Percentiles rank a stretch among this genome's conserved stretches.
Evolutionary conservation across 2,797 vertebrate genomes (phyloP).

Genomic region (Otolemur crassicaudatus): DNA sequence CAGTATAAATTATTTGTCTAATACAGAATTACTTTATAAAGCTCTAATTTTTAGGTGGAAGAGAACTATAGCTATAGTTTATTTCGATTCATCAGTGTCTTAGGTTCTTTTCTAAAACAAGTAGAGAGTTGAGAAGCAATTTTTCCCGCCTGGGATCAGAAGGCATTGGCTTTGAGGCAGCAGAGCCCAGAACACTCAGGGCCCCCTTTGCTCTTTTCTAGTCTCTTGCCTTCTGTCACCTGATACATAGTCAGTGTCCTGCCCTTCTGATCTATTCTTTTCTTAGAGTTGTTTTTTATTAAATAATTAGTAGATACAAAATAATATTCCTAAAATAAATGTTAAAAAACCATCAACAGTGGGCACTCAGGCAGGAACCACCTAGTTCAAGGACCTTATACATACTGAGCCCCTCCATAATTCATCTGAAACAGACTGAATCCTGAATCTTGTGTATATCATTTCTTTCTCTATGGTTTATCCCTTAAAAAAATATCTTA

Average conservation of each 20-base stretch:
- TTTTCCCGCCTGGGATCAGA: accelerated
- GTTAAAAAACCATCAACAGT: neutral
- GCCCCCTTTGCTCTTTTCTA: neutral
- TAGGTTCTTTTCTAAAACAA: neutral
- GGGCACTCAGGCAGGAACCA: neutral
- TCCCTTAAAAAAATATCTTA: constrained; percentile 6
- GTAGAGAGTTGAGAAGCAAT: neutral
- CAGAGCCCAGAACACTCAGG: neutral
- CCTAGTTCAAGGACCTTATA: neutral
- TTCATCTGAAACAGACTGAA: neutral
- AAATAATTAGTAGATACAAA: constrained; percentile 35
- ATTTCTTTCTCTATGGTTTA: neutral
- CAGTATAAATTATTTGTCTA: constrained; percentile 36
- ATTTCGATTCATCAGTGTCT: constrained; percentile 3
- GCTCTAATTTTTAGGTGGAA: neutral
- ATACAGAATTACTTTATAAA: neutral
- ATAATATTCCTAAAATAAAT: neutral
- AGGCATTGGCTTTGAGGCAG: neutral
- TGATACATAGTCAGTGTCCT: neutral
- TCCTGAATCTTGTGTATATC: neutral
- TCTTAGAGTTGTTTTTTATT: constrained; percentile 10
- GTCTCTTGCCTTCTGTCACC: neutral
- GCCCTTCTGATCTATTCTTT: neutral
- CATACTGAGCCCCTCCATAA: neutral
- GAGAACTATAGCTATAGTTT: neutral